These are phyloP conservation scores for Crotalus viridis DNA, from an alignment of 2,113 vertebrate genomes.

Conservation along the genomic window DNA sequence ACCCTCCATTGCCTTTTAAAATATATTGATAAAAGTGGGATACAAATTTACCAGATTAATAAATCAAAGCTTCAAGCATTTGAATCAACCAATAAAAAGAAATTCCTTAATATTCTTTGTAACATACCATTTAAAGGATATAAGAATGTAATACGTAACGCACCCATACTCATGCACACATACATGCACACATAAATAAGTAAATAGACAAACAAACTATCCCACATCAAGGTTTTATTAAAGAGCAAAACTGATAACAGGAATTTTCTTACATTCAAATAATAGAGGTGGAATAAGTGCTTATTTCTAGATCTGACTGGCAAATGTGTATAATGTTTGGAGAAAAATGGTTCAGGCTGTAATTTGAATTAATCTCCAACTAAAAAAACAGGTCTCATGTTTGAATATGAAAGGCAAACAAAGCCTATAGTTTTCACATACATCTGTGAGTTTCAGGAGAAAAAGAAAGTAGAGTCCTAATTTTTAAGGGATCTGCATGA, in stretches of 20 bases:
- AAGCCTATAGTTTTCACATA: neutral
- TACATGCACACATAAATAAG: neutral
- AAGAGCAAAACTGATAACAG: neutral
- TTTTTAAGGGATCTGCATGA: neutral
- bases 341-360: neutral
- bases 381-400: neutral
- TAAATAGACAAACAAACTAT: neutral
- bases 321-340: neutral
- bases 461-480: neutral
- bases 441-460: neutral
- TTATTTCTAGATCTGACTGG: neutral
- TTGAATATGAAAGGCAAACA: neutral
- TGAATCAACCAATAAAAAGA: neutral
- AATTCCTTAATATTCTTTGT: neutral
- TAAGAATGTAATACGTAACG: neutral
- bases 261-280: neutral
- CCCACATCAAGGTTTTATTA: neutral
- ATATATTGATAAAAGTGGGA: neutral
- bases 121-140: neutral
- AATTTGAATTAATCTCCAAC: neutral
- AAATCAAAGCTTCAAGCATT: neutral
- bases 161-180: neutral
- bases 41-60: neutral
- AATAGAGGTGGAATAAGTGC: neutral
- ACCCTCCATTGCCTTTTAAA: neutral